Conservation (phyloP, 2,888 invertebrate genomes). For the Palloptera scutellata region DNA sequence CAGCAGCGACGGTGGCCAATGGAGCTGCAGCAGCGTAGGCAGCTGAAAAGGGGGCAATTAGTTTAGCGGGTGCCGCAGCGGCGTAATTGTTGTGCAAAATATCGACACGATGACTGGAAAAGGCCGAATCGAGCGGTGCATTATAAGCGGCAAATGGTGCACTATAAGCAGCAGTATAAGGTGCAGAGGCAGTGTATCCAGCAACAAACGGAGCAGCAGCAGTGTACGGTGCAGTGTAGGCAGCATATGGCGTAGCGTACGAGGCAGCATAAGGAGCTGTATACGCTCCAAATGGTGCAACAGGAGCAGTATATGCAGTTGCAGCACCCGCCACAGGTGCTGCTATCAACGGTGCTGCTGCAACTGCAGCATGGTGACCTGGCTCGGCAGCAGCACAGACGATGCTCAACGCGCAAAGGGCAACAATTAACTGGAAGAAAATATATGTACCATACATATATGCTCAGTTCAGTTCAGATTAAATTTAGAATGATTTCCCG, state of each 20-base stretch:
- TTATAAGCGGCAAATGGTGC: slow-evolving; percentile 22
- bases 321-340: slow-evolving; percentile 15
- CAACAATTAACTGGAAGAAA: slow-evolving; percentile 13
- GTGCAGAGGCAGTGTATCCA: slow-evolving; percentile 23
- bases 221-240: slow-evolving; percentile 30
- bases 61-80: slow-evolving; percentile 36
- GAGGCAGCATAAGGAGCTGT: slow-evolving; percentile 11
- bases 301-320: slow-evolving; percentile 30
- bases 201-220: slow-evolving; percentile 24
- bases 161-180: slow-evolving; percentile 21
- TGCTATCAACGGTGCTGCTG: slow-evolving; percentile 24
- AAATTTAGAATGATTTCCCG: slow-evolving; percentile 11
- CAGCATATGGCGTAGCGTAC: slow-evolving; percentile 25
- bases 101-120: slow-evolving; percentile 53
- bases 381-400: slow-evolving; percentile 29
- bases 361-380: slow-evolving; percentile 14
- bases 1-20: slow-evolving; percentile 29
- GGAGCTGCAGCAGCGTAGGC: slow-evolving; percentile 40
- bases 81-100: slow-evolving; percentile 51
- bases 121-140: slow-evolving; percentile 41
- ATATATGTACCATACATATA: slow-evolving; percentile 11
- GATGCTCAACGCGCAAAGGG: slow-evolving; percentile 24
- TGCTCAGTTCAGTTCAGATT: background rate
- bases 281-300: slow-evolving; percentile 25
- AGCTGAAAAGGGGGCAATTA: slow-evolving; percentile 29